Conservation (phyloP, 37 sponge, comb jelly and placozoan genomes). For the Oscarella lobularis region DNA sequence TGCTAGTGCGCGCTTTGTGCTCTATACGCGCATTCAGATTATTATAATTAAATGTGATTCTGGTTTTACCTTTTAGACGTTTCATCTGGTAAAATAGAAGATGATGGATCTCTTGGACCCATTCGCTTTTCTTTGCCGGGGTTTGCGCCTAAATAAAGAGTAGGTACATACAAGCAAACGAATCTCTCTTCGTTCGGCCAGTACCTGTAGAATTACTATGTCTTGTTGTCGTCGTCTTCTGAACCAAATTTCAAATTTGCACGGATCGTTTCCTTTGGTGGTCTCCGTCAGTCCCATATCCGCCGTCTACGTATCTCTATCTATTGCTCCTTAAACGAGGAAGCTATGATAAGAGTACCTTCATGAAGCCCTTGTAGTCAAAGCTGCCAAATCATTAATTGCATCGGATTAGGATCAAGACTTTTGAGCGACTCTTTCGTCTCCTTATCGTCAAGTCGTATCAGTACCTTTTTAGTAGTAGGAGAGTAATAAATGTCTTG, state of each 20-base stretch:
- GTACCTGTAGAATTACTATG: slow-evolving; percentile 30
- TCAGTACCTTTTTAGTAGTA: slow-evolving; percentile 29
- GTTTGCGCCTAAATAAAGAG: slow-evolving; percentile 40
- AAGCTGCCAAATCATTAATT: slow-evolving; percentile 25
- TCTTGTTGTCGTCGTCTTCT: slow-evolving; percentile 33
- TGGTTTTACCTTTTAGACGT: slow-evolving; percentile 46
- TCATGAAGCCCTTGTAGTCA: slow-evolving; percentile 19
- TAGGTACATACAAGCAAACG: too few relatives aligned
- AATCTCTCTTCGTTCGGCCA: background rate
- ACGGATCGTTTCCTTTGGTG: slow-evolving; percentile 30
- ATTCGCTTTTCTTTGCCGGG: slow-evolving; percentile 32
- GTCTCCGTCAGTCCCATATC: slow-evolving; percentile 53
- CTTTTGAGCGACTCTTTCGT: slow-evolving; percentile 1
- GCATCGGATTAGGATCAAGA: slow-evolving; percentile 15
- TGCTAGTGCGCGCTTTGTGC: background rate
- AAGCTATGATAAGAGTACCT: too few relatives aligned
- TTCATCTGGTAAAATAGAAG: slow-evolving; percentile 57
- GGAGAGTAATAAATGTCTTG: slow-evolving; percentile 34
- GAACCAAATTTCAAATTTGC: slow-evolving; percentile 39
- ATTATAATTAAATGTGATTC: too few relatives aligned
- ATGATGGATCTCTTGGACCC: slow-evolving; percentile 55
- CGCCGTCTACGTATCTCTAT: slow-evolving; percentile 20
- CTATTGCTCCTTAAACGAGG: too few relatives aligned
- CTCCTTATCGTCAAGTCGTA: slow-evolving; percentile 25
- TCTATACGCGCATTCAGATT: too few relatives aligned